Conservation (phyloP, 1,140 invertebrate genomes). For the Armadillidium nasatum region DNA sequence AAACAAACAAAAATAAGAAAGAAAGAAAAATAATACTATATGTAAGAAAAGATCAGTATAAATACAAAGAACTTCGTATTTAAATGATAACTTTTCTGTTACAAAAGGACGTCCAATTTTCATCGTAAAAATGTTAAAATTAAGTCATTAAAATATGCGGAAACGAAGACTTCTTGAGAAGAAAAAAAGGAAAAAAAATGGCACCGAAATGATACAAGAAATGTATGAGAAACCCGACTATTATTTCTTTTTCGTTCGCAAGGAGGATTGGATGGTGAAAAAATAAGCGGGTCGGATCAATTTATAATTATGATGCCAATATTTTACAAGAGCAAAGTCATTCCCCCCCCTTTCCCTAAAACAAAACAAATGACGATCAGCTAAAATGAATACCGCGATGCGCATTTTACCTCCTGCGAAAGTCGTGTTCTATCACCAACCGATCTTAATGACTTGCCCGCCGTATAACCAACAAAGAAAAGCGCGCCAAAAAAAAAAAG, state of each 20-base stretch:
- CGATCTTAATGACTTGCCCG: conserved; percentile 9
- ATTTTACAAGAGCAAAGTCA: conserved; percentile 13
- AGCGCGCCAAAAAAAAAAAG: neutral
- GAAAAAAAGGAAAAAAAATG: neutral
- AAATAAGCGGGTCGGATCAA: neutral
- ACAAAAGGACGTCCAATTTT: too few species aligned
- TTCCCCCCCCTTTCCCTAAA: neutral
- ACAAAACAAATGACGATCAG: conserved; percentile 9
- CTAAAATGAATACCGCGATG: neutral
- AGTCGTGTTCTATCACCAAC: neutral
- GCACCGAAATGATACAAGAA: neutral
- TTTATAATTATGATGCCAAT: conserved; percentile 14
- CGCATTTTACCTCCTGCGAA: neutral
- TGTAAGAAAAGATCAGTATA: too few species aligned
- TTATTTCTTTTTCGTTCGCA: too few species aligned
- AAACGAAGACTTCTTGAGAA: neutral
- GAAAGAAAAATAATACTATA: too few species aligned
- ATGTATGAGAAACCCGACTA: neutral
- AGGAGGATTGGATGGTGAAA: neutral
- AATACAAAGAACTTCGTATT: too few species aligned
- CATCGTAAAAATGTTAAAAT: neutral
- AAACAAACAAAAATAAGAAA: too few species aligned
- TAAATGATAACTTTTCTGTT: too few species aligned
- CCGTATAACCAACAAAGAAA: neutral
- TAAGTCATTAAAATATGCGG: conserved; percentile 8